Base-by-base conservation (phyloP, 2,888 invertebrate genomes). In the Acrobasis suavella region DNA sequence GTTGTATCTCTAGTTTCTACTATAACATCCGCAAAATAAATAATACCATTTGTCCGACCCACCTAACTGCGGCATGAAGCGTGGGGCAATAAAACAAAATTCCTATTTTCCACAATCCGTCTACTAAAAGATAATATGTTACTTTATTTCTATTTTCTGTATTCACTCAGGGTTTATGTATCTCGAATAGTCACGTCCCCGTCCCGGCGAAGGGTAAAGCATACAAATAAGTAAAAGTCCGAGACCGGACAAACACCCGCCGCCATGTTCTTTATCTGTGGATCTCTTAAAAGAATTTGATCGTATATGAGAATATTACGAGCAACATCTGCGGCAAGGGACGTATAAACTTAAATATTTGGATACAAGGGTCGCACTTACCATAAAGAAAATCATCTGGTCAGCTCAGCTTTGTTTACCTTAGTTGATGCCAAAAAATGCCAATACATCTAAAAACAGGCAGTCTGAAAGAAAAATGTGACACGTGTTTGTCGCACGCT, bases 81-180 rank as follows among this genome's bases (percentile, higher is more conserved):
- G 70, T 70, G 72, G 72, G 72, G 69, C 73, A 78, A 77, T 73
- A 80, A 78, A 81, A 77, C 75, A 78, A 78, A 55, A 79, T 73
- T 73, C 75, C 73, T 79, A 77, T 77, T 80, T 80, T 79, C 80
- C 82, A 86, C 85, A 89, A 89, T 88, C 85, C 87, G 85, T 85
- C 88, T 82, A 86, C 86, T 87, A 83, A 86, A 89, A 84, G 88
- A 91, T 88, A 91, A 90, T 89, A 91, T 90, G 91, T 90, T 87
- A 89, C 88, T 92, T 89, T 92, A 91, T 92, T 89, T 92, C 91
- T 91, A 90, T 91, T 92, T 91, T 91, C 91, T 87, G 90, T 89
- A 92, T 92, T 92, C 91, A 90, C 91, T 91, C 89, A 87, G 83
- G 85, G 91, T 91, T 91, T 92, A 92, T 91, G 90, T 92, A 90